Percentiles rank a stretch among this genome's conserved stretches.
phyloP scores from a whole-genome alignment of 2,888 invertebrate species.

The Cabera pusaria region DNA sequence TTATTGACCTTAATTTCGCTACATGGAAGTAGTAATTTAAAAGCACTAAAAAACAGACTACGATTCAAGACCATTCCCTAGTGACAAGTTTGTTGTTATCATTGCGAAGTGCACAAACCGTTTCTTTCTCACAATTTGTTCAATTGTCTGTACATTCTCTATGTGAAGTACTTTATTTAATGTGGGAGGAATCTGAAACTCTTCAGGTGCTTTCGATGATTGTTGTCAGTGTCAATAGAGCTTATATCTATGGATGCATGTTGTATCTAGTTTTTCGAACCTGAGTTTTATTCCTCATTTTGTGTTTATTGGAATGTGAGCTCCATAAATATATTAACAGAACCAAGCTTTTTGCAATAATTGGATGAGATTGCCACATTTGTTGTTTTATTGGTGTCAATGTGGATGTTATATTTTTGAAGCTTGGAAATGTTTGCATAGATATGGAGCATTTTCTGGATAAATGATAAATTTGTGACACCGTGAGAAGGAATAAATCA shows the following conservation, averaged over 20 bases:
- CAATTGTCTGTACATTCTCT: constrained; percentile 20
- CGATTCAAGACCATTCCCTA: constrained; percentile 49
- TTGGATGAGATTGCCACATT: constrained; percentile 11
- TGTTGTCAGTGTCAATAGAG: too few relatives aligned
- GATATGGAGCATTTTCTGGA: constrained; percentile 52
- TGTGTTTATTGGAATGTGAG: constrained; percentile 25
- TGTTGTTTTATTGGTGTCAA: constrained; percentile 30
- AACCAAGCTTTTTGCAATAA: constrained; percentile 28
- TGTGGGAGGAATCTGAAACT: constrained; percentile 9
- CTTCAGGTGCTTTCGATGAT: constrained; percentile 7
- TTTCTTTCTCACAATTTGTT: constrained; percentile 29
- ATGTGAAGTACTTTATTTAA: constrained; percentile 14
- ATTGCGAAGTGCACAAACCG: constrained; percentile 61
- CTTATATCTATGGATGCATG: constrained; percentile 5
- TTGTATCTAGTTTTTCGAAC: constrained; percentile 15
- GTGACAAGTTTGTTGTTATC: constrained; percentile 38
- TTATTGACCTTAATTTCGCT: constrained; percentile 17
- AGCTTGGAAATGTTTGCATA: constrained; percentile 43
- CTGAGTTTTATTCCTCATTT: constrained; percentile 30
- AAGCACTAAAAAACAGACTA: constrained; percentile 30
- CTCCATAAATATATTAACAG: constrained; percentile 34
- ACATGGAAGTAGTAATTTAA: constrained; percentile 16
- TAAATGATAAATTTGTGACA: constrained; percentile 61
- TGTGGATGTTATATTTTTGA: constrained; percentile 36
- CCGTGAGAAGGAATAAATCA: constrained; percentile 73